These are phyloP conservation scores for Octodonta nipae DNA, from an alignment of 2,888 invertebrate genomes.

Conservation along the genomic window DNA sequence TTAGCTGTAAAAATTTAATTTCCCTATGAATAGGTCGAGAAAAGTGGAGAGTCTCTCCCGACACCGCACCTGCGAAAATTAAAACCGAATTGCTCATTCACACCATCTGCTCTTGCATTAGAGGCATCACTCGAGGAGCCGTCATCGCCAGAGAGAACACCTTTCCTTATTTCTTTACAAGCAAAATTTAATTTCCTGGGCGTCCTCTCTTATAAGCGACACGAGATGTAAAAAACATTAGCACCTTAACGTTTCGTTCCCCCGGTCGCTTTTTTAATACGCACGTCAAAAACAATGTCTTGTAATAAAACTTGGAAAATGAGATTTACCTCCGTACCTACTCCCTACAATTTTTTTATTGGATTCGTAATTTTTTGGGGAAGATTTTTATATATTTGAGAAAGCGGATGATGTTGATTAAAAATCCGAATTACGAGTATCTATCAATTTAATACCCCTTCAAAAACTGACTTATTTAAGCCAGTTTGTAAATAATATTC, in stretches of 20 bases:
- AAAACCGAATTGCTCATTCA: slow-evolving; percentile 37
- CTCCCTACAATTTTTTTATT: no score
- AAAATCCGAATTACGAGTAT: no score
- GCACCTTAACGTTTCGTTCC: slow-evolving; percentile 29
- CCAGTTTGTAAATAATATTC: no score
- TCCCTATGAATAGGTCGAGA: slow-evolving; percentile 24
- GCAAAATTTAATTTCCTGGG: slow-evolving; percentile 39
- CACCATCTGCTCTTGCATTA: slow-evolving; percentile 37
- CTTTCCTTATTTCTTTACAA: slow-evolving; percentile 37
- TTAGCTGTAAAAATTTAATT: slow-evolving; percentile 19
- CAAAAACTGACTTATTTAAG: no score
- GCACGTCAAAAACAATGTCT: slow-evolving; percentile 33
- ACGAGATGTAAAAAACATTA: slow-evolving; percentile 36
- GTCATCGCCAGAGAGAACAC: slow-evolving; percentile 34
- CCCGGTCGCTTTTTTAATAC: slow-evolving; percentile 29
- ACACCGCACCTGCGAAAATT: slow-evolving; percentile 35
- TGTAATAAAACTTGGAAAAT: slow-evolving; percentile 19
- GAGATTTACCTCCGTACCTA: slow-evolving; percentile 1
- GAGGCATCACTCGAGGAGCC: slow-evolving; percentile 30
- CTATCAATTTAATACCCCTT: no score
- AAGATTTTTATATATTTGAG: no score
- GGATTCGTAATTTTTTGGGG: no score
- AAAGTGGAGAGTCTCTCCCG: slow-evolving; percentile 7
- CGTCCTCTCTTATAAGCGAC: slow-evolving; percentile 22
- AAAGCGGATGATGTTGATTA: no score